These are phyloP conservation scores for Amblyornis subalaris DNA, from an alignment of 2,113 vertebrate genomes.

Conservation along the genomic window DNA sequence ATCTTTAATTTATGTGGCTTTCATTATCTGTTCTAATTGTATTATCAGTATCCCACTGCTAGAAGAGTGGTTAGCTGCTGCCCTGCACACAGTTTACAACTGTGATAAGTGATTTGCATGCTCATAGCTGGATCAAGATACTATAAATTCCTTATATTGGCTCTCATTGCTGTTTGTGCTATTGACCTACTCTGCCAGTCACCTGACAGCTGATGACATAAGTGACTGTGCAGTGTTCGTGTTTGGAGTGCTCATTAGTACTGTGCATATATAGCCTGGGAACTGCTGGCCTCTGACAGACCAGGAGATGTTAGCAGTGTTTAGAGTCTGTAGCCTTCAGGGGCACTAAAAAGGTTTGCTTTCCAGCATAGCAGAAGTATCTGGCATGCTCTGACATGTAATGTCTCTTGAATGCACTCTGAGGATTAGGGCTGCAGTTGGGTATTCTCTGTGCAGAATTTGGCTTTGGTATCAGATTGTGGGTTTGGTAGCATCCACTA, in stretches of 20 bases:
- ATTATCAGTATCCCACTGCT: not conserved
- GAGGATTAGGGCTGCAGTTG: not conserved
- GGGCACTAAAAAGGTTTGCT: not conserved
- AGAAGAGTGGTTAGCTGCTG: not conserved
- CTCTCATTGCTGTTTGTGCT: not conserved
- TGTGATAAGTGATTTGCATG: not conserved
- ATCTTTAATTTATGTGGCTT: not conserved
- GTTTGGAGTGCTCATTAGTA: not conserved
- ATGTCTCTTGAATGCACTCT: not conserved
- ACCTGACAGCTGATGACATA: not conserved
- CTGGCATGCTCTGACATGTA: not conserved
- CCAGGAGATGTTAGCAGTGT: not conserved
- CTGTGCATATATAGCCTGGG: not conserved
- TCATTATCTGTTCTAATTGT: not conserved
- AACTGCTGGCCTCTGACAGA: not conserved
- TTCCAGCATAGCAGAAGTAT: not conserved
- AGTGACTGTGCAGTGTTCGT: not conserved
- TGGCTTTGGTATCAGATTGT: not conserved
- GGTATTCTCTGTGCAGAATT: not conserved
- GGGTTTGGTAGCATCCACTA: not conserved
- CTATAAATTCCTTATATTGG: not conserved
- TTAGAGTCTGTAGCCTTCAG: not conserved
- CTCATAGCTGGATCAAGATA: not conserved
- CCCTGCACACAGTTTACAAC: not conserved
- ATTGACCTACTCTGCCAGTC: conserved; percentile 12